Conservation (phyloP, 1,140 invertebrate genomes). For the Zaprionus africanus region DNA sequence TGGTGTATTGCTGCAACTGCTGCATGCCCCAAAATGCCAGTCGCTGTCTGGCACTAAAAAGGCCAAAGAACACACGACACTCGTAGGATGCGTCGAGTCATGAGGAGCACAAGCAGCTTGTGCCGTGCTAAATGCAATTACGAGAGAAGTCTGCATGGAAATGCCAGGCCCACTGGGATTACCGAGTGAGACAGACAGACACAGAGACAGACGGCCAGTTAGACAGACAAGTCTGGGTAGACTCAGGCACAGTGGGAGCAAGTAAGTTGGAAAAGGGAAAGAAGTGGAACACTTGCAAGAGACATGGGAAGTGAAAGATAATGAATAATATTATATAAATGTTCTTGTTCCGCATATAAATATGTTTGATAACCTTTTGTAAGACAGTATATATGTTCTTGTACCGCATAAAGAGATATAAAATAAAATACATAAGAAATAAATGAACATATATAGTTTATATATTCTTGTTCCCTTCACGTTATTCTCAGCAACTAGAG, state of each 20-base stretch:
- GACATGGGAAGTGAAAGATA: too few relatives aligned
- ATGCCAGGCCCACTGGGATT: slow-evolving; percentile 66
- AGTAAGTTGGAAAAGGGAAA: not conserved
- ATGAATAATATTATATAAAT: too few relatives aligned
- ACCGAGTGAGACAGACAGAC: not conserved
- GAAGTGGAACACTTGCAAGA: not conserved
- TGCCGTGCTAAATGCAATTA: slow-evolving; percentile 69
- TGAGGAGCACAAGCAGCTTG: not conserved
- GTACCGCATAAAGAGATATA: too few relatives aligned
- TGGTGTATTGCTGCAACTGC: slow-evolving; percentile 4
- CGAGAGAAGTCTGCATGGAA: slow-evolving; percentile 46
- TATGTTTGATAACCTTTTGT: not conserved
- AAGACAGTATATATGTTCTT: too few relatives aligned
- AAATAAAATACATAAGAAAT: too few relatives aligned
- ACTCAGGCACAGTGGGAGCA: not conserved
- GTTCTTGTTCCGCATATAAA: too few relatives aligned
- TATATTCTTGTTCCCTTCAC: too few relatives aligned
- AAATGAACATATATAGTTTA: too few relatives aligned
- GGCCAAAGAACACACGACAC: slow-evolving; percentile 7
- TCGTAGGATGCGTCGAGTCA: slow-evolving; percentile 2
- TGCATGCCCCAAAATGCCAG: slow-evolving; percentile 40
- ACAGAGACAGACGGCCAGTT: not conserved
- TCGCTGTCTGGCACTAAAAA: slow-evolving; percentile 31
- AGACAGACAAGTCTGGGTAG: too few relatives aligned
- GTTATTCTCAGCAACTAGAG: too few relatives aligned